Evolutionary conservation across 2,113 vertebrate genomes (phyloP).

Genomic region (Corythaeola cristata): DNA sequence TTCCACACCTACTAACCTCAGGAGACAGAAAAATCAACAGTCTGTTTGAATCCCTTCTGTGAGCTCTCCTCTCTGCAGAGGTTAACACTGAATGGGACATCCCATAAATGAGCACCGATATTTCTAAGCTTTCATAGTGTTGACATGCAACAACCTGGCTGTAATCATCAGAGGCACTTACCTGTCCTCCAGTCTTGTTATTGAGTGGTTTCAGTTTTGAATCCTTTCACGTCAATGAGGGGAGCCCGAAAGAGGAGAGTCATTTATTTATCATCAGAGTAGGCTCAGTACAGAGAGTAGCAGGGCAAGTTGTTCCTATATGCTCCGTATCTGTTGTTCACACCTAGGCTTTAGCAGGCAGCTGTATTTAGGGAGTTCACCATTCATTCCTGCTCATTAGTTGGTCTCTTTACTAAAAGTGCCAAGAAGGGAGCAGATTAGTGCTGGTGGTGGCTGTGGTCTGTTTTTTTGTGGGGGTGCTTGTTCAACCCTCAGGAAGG

Average conservation of each 20-base stretch:
- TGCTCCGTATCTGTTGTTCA: background rate
- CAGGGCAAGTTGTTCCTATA: background rate
- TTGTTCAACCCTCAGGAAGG: background rate
- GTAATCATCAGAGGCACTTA: background rate
- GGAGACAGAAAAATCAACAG: background rate
- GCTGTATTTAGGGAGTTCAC: background rate
- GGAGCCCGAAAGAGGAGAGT: background rate
- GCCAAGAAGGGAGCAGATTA: background rate
- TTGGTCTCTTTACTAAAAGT: background rate
- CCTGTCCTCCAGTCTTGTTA: background rate
- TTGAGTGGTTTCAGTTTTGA: background rate
- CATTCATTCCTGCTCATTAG: background rate
- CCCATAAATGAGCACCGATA: background rate
- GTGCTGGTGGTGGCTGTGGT: background rate
- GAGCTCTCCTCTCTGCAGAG: background rate
- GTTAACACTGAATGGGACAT: background rate
- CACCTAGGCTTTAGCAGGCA: background rate
- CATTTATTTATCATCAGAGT: background rate
- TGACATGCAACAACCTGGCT: background rate
- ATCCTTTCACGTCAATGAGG: background rate
- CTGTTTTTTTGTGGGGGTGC: background rate
- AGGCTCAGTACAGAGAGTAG: background rate
- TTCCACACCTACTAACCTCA: background rate
- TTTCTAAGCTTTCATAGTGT: background rate
- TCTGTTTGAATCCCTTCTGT: background rate